phyloP scores from a whole-genome alignment of 2,113 vertebrate genomes.

The Pandion haliaetus region DNA sequence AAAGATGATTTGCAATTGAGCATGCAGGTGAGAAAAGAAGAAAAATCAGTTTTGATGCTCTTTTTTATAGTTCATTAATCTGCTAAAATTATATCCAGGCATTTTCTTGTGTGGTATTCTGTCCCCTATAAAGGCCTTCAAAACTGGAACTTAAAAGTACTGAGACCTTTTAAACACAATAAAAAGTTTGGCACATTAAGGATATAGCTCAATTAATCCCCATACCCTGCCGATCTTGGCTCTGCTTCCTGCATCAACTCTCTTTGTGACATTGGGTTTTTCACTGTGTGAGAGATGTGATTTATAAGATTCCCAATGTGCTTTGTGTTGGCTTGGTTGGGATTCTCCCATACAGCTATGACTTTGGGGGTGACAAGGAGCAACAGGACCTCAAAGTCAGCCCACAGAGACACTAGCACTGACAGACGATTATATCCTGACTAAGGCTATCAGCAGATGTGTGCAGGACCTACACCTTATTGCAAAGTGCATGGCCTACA shows the following conservation, averaged over 20 bases:
- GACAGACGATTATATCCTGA: neutral
- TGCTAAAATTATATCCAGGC: neutral
- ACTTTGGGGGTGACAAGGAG: neutral
- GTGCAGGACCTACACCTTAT: neutral
- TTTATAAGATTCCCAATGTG: fast-evolving
- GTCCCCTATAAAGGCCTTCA: neutral
- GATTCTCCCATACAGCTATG: neutral
- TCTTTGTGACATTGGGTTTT: neutral
- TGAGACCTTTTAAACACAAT: neutral
- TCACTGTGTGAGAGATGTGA: fast-evolving
- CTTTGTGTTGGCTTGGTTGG: neutral
- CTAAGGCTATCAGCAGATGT: neutral
- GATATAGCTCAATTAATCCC: neutral
- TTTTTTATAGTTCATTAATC: neutral
- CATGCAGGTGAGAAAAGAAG: neutral
- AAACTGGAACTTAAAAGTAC: neutral
- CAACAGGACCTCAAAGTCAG: neutral
- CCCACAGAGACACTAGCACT: neutral
- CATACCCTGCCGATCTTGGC: neutral
- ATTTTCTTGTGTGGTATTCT: neutral
- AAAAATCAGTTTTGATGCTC: neutral
- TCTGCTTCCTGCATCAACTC: neutral
- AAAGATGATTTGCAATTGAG: neutral
- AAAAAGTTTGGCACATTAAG: neutral
- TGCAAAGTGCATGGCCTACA: neutral